Percentiles rank a stretch among this genome's conserved stretches.
These are phyloP conservation scores for Cyanoliseus patagonus DNA, from an alignment of 2,113 vertebrate species.

Conservation along the genomic window DNA sequence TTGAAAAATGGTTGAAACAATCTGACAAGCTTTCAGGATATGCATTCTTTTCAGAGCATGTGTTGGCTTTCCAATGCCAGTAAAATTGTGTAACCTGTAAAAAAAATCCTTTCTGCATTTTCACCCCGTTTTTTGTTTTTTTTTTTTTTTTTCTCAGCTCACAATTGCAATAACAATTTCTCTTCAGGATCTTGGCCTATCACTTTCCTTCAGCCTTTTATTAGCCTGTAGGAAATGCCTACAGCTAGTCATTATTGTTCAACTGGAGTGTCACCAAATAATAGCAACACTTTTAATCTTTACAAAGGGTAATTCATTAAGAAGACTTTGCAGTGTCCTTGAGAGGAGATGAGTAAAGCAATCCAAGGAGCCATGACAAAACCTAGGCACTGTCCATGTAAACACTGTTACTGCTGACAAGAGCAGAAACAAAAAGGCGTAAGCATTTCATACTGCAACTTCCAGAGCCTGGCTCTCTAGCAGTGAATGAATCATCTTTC, in stretches of 20 bases:
- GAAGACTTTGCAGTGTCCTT: neutral
- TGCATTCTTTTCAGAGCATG: neutral
- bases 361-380: rapidly evolving
- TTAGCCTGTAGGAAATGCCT: neutral
- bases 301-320: neutral
- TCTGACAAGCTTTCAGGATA: neutral
- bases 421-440: neutral
- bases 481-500: neutral
- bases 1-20: neutral
- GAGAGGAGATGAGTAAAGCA: neutral
- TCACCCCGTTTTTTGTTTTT: neutral
- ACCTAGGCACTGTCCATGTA: neutral
- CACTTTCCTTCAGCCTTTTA: neutral
- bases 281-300: neutral
- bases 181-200: neutral
- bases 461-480: neutral
- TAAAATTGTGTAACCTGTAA: neutral
- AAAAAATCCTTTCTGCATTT: neutral
- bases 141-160: neutral
- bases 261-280: neutral
- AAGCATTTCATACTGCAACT: neutral
- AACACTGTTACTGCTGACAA: neutral
- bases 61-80: neutral
- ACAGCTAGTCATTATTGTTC: neutral
- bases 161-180: neutral